Base-by-base conservation (phyloP, 2,113 vertebrate species). In the Gasterosteus aculeatus region DNA sequence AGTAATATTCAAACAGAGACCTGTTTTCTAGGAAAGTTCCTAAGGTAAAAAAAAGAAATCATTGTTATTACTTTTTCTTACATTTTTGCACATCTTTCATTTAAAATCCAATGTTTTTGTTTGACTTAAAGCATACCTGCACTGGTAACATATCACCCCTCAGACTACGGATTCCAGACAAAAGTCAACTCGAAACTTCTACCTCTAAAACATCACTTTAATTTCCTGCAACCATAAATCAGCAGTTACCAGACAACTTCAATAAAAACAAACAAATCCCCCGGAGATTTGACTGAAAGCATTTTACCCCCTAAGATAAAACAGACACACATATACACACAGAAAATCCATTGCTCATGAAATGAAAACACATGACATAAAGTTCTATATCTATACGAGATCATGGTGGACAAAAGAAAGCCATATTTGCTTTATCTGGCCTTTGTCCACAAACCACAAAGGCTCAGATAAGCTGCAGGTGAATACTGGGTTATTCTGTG, bases 181-280 rank as follows among this genome's bases (percentile, higher is more conserved):
- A 57, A 54, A 58, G 56, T 33, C 60, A 69, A 69, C 65, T 67
- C 7, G 82, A 62, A 73, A 69, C 60, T 35, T 51, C 66, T 78
- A 79, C 85, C 72, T 82, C 42, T 49, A 66, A 7, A 70, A 78
- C 19, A 70, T 38, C 26, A n/a, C 57, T 87, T 91, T 82, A 41
- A 93, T 92, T 93, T 93, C 89, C 93, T 93, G 89, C 16, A 3
- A 75, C 72, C 53, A 67, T 66, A 78, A 79, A 70, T 51, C 72
- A 77, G 53, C 53, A 49, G 73, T 65, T 56, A 68, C 60, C 77
- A 91, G 85, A 88, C 72, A 69, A 75, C 72, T 84, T 77, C 75
- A 87, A 90, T 89, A 85, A 87, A 80, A 80, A 47, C 38, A 51
- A 84, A 76, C 67, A 85, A 86, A 80, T 72, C 75, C 71, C 68